Evolutionary conservation across 1,140 invertebrate species (phyloP).

Genomic region (Reticulitermes speratus): DNA sequence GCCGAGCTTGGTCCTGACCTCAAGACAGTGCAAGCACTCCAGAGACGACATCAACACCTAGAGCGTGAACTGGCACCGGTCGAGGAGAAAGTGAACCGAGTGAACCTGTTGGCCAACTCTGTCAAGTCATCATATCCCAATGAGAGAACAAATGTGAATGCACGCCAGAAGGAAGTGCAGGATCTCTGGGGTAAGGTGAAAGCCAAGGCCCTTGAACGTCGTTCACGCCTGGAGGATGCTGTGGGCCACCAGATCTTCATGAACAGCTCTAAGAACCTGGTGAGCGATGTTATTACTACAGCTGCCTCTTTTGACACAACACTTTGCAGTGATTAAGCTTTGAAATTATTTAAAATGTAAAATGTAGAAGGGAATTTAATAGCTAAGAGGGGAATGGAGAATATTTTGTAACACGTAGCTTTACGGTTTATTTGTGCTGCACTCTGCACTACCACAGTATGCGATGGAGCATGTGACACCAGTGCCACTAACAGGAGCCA

Average conservation of each 20-base stretch:
- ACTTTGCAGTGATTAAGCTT: too few species aligned
- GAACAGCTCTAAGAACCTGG: constrained; percentile 76
- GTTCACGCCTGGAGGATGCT: constrained; percentile 82
- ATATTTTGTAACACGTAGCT: too few species aligned
- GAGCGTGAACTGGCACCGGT: constrained; percentile 87
- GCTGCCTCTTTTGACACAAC: neutral
- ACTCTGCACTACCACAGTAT: too few species aligned
- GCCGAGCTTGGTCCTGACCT: constrained; percentile 79
- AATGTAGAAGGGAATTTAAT: too few species aligned
- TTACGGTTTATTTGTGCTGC: too few species aligned
- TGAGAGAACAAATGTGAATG: constrained; percentile 82
- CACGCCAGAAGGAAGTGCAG: constrained; percentile 80
- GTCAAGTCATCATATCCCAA: constrained; percentile 91
- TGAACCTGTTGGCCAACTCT: constrained; percentile 75
- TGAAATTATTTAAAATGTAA: too few species aligned
- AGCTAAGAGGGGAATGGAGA: too few species aligned
- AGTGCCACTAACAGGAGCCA: too few species aligned
- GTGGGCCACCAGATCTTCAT: constrained; percentile 95
- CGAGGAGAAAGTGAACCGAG: constrained; percentile 79
- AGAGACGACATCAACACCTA: constrained; percentile 84
- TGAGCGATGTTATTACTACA: constrained; percentile 39
- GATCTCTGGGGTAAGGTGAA: constrained; percentile 84
- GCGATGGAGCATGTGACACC: too few species aligned
- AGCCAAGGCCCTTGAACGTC: constrained; percentile 76
- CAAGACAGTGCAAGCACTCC: constrained; percentile 86